Evolutionary conservation across 2,113 vertebrate species (phyloP).

Genomic region (Craseonycteris thonglongyai): DNA sequence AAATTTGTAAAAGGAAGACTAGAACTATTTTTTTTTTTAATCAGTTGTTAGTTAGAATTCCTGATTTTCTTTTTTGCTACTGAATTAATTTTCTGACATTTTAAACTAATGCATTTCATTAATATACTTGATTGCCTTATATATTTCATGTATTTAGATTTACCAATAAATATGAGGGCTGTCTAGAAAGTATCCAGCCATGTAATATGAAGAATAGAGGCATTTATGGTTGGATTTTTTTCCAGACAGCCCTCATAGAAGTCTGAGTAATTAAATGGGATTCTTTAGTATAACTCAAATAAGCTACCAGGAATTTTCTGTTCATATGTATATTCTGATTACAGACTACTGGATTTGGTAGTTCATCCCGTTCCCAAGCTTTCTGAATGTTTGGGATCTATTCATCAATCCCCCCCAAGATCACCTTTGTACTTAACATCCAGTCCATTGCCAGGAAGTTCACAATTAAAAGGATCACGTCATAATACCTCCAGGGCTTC

Average conservation of each 20-base stretch:
- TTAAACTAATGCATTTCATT: not conserved
- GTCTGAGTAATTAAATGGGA: not conserved
- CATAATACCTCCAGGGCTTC: constrained; percentile 78
- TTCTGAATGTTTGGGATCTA: constrained; percentile 50
- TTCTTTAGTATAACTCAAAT: not conserved
- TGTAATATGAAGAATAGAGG: no score
- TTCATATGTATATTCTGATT: not conserved
- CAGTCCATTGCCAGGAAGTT: constrained; percentile 55
- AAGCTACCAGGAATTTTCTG: not conserved
- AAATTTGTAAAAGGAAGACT: not conserved
- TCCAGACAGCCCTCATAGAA: no score
- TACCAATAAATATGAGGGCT: not conserved
- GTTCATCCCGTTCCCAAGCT: constrained; percentile 82
- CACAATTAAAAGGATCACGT: constrained; percentile 26
- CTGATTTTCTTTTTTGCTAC: not conserved
- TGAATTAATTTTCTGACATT: not conserved
- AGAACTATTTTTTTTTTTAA: not conserved
- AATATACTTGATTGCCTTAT: not conserved
- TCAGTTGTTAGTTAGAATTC: not conserved
- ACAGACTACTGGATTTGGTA: constrained; percentile 87
- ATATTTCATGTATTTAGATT: not conserved
- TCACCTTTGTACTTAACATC: constrained; percentile 70
- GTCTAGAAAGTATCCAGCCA: no score
- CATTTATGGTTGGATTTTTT: no score
- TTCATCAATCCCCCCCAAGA: constrained; percentile 74